These are phyloP conservation scores for Paracanthobrama guichenoti DNA, from an alignment of 2,113 vertebrate genomes.

Conservation along the genomic window DNA sequence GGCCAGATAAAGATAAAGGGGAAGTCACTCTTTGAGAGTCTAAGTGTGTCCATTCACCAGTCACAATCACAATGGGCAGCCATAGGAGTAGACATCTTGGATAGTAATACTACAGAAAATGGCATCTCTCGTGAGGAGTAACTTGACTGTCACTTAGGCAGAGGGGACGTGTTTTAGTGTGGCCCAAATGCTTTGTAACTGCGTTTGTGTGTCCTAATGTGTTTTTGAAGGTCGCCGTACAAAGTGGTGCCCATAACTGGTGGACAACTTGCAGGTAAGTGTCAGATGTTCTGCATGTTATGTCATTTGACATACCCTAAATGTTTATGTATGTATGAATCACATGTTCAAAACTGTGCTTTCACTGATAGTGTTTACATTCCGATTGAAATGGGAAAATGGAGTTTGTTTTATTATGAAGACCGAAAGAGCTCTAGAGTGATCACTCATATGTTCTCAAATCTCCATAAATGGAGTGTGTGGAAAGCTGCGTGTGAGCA, in stretches of 20 bases:
- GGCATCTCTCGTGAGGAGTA: neutral
- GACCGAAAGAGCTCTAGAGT: neutral
- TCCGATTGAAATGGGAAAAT: neutral
- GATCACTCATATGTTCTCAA: constrained; percentile 13
- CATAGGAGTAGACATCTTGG: neutral
- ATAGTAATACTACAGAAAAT: constrained; percentile 16
- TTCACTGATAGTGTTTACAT: constrained; percentile 18
- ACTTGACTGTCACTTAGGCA: neutral
- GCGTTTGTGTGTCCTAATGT: constrained; percentile 48
- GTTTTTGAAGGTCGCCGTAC: constrained; percentile 86
- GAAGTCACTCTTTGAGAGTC: constrained; percentile 21
- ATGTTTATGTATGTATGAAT: constrained; percentile 2
- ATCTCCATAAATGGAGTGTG: constrained; percentile 30
- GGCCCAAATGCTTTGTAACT: constrained; percentile 29
- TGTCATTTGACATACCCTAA: neutral
- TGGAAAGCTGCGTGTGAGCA: neutral
- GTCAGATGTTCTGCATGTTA: neutral
- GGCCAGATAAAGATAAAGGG: constrained; percentile 36
- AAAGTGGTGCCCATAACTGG: constrained; percentile 80
- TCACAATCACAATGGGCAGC: neutral
- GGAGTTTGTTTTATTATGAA: neutral
- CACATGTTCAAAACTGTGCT: neutral
- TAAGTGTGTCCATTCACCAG: neutral
- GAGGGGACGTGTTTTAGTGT: constrained; percentile 31
- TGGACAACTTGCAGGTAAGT: constrained; percentile 83